Evolutionary conservation across 2,888 invertebrate genomes (phyloP), one percentile per base, ranked within the genome.

Genomic region (Agelastica alni): DNA sequence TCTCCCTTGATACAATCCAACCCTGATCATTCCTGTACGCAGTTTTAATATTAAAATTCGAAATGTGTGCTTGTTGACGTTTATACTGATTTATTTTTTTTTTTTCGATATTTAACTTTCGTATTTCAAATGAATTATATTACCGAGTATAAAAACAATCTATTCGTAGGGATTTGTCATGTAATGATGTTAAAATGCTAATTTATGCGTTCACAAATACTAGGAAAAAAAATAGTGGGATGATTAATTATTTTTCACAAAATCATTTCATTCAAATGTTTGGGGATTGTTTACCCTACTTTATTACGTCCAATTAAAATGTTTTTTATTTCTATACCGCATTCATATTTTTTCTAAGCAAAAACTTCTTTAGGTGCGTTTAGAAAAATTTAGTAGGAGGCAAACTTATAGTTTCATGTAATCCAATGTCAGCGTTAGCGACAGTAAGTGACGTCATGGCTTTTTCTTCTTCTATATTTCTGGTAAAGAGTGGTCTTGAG

Each of bases 41-140:
- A 44, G 13, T 44, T 44, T 31, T 44, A 31, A 44, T 44, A 44
- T 31, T 44, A 10, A 20, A 34, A 44, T 31, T 30, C 9, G 10
- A 28, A 37, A 37, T 37, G 36, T 47, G 46, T 28, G 47, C 32
- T 30, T 12, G 37, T 47, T 47, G 47, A 46, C 46, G 17, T 46
- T 36, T 16, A 28, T n/a, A 14, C 36, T 46, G 46, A 47, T 47
- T 47, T 47, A 47, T 47, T 28, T 12, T 16, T 22, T 13, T 12
- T 30, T 30, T 47, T 47, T 47, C 36, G 13, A 36, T 47, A 47
- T 47, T 47, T 47, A 17, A 37, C 37, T 47, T 47, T 37, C 37
- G 28, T 28, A 47, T 47, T 17, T 47, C 37, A 7, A 47, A 47
- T 47, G 37, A 47, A 47, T 47, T 47, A 37, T 39, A 47, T 30